These are phyloP conservation scores for Aphis gossypii DNA, from an alignment of 1,140 invertebrate species.

Conservation along the genomic window DNA sequence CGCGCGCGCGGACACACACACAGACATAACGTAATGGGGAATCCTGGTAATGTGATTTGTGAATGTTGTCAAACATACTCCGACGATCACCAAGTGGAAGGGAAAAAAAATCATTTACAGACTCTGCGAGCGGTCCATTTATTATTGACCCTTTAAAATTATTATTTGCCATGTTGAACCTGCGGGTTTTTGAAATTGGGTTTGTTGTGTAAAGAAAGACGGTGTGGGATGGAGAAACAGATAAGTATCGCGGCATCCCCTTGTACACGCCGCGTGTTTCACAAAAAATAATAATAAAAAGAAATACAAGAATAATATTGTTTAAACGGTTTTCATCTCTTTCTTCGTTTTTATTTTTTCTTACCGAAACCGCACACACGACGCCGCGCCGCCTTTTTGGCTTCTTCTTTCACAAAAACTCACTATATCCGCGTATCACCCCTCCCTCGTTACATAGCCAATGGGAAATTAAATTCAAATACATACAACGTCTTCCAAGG, in stretches of 20 bases:
- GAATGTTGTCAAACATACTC: conserved; percentile 49
- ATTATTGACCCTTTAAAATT: conserved; percentile 58
- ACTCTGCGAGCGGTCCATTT: conserved; percentile 58
- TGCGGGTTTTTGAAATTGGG: conserved; percentile 48
- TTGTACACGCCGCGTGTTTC: conserved; percentile 35
- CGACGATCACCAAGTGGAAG: conserved; percentile 16
- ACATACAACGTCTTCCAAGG: background rate
- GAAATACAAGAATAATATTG: conserved; percentile 54
- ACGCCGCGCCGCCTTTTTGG: conserved; percentile 35
- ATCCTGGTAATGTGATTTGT: conserved; percentile 56
- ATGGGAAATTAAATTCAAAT: conserved; percentile 48
- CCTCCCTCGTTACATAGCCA: conserved; percentile 4
- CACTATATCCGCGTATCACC: background rate
- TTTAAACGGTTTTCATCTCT: conserved; percentile 48
- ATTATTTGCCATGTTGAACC: conserved; percentile 56
- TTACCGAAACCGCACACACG: conserved; percentile 32
- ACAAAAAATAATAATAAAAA: conserved; percentile 43
- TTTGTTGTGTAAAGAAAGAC: conserved; percentile 42
- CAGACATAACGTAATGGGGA: background rate
- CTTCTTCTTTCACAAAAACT: conserved; percentile 53
- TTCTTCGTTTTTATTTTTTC: conserved; percentile 36
- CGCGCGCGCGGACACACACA: background rate
- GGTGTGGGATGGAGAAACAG: conserved; percentile 33
- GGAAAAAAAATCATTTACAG: conserved; percentile 53
- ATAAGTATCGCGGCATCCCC: conserved; percentile 55